Conservation (phyloP, 2,797 vertebrate species). For the Darevskia mixta region DNA sequence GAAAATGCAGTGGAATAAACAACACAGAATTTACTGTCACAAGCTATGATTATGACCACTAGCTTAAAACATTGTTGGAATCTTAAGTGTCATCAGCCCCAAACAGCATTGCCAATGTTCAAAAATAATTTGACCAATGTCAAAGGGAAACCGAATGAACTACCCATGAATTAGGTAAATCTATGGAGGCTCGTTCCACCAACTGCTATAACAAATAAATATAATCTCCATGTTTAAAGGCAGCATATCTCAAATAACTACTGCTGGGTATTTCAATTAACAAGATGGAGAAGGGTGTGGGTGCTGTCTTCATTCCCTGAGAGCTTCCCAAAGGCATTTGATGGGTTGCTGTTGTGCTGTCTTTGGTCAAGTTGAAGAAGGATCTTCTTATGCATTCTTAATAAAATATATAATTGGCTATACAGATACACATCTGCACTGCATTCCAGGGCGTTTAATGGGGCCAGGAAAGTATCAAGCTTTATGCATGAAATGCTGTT, state of each 20-base stretch:
- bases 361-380: no score
- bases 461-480: no score
- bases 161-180: neutral
- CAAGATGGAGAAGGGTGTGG: neutral
- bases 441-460: no score
- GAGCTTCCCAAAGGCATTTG: neutral
- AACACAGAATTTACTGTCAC: neutral
- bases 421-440: no score
- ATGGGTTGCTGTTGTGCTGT: neutral
- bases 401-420: no score
- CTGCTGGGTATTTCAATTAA: neutral
- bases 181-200: neutral
- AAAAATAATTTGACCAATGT: no score
- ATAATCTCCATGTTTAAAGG: neutral
- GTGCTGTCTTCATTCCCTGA: no score
- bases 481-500: no score
- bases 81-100: no score
- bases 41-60: neutral
- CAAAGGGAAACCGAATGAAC: neutral
- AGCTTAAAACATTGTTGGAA: neutral
- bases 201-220: neutral
- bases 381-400: no score
- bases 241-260: neutral
- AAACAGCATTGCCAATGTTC: no score
- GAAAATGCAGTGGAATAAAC: neutral